phyloP scores from a whole-genome alignment of 2,797 vertebrate genomes.

The Falco concolor region DNA sequence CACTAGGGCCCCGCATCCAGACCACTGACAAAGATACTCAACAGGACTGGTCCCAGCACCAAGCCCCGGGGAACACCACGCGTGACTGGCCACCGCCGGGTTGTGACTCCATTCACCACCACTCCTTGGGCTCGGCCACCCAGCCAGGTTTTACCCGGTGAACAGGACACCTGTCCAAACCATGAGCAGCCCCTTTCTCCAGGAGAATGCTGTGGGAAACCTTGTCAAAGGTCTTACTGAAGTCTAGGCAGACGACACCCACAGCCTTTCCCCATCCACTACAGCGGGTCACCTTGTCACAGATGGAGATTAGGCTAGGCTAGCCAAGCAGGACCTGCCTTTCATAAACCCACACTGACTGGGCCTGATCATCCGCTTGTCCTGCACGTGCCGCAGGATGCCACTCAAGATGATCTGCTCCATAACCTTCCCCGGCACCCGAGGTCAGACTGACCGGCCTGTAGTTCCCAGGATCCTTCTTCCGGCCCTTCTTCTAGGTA shows the following conservation, averaged over 20 bases:
- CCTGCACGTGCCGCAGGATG: background rate
- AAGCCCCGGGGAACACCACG: background rate
- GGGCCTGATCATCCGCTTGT: too few relatives aligned
- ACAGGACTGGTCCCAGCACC: background rate
- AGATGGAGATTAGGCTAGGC: too few relatives aligned
- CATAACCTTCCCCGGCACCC: background rate
- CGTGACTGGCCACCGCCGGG: rapidly evolving
- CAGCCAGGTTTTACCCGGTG: background rate
- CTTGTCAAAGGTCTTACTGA: background rate
- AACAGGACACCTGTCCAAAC: background rate
- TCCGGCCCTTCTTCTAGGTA: background rate
- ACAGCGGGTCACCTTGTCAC: too few relatives aligned
- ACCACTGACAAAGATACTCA: background rate
- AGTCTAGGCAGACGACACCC: too few relatives aligned
- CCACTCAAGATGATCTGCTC: background rate
- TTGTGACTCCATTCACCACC: background rate
- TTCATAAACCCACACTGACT: too few relatives aligned
- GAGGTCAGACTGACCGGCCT: background rate
- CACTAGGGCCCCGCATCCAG: background rate
- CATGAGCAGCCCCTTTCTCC: background rate
- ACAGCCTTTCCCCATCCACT: too few relatives aligned
- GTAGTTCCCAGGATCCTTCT: background rate
- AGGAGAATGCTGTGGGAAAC: background rate
- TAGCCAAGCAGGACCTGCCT: too few relatives aligned
- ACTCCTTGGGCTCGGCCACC: background rate